These are phyloP conservation scores for Ceratina japonica DNA, from an alignment of 1,140 invertebrate genomes.

Conservation along the genomic window DNA sequence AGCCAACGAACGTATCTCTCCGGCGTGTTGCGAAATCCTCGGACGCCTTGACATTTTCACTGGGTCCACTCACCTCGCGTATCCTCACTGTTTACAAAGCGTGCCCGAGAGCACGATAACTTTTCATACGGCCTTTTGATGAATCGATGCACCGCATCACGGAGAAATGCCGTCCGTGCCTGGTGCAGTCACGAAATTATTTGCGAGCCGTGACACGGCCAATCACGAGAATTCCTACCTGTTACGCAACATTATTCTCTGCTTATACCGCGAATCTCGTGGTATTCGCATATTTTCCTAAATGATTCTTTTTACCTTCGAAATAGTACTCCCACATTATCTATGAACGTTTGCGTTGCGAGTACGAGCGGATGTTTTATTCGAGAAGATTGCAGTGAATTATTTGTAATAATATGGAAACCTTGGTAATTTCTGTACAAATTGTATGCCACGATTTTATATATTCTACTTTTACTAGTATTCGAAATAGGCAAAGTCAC, in stretches of 20 bases:
- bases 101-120: constrained; percentile 31
- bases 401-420: too few species aligned
- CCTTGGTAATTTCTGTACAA: too few species aligned
- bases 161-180: constrained; percentile 57
- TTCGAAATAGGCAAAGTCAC: too few species aligned
- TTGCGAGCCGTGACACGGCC: constrained; percentile 26
- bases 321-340: too few species aligned
- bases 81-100: constrained; percentile 57
- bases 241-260: constrained; percentile 54
- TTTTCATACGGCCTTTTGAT: constrained; percentile 68
- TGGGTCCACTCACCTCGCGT: constrained; percentile 64
- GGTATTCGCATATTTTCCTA: too few species aligned
- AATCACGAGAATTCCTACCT: constrained; percentile 43
- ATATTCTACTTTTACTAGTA: too few species aligned
- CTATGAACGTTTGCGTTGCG: too few species aligned
- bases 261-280: constrained; percentile 1
- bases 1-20: constrained; percentile 26
- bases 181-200: constrained; percentile 17
- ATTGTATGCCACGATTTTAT: too few species aligned
- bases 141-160: constrained; percentile 62
- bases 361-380: too few species aligned
- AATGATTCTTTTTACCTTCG: too few species aligned
- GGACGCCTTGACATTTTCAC: constrained; percentile 70
- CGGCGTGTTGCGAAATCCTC: constrained; percentile 62
- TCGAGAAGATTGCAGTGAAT: too few species aligned